Evolutionary conservation across 2,888 invertebrate species (phyloP), one percentile per base, ranked within the genome.

Genomic region (Agrenia bidenticulata): DNA sequence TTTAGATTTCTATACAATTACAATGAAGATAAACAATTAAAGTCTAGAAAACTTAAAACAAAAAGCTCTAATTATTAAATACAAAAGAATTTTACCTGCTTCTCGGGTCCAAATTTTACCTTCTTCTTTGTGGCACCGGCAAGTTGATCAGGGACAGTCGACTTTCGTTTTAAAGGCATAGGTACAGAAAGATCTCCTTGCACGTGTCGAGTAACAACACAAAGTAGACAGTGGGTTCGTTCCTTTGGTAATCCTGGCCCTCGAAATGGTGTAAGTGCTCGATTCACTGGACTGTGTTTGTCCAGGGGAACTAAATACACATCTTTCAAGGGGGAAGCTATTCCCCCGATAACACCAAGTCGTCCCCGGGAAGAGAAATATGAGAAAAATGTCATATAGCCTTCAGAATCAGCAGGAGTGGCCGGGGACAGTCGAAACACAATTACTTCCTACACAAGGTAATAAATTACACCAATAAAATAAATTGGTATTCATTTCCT

Each of bases 221-320:
- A 75, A 17, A 76, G 45, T 13, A 76, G 54, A 60, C 76, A 76
- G 54, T 76, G 73, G 5, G 67, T 60, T 55, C 76, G 58, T 37
- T 73, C 72, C 41, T 54, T 64, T 1, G 73, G 75, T n/a, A 76
- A 50, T 82, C 90, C 91, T 21, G 89, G 88, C 11, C 88, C 89
- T 71, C 86, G 87, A 9, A 87, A 80, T 0, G 89, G 87, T 53
- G 87, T 80, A 26, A 92, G 79, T 9, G 72, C 66, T 32, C 84
- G 81, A 2, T 88, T 94, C 78, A 89, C 85, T 55, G 86, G 84
- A 75, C 86, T 87, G 77, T 86, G 87, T 67, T 88, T 87, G 0
- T 90, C 87, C 70, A 95, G 81, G 0, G 96, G 95, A 77, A 94
- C 86, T 69, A 96, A 88, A 80, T 96, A 96, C 80, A 96, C 92